Base-by-base conservation (phyloP, 1,140 invertebrate genomes). In the Forficula auricularia region DNA sequence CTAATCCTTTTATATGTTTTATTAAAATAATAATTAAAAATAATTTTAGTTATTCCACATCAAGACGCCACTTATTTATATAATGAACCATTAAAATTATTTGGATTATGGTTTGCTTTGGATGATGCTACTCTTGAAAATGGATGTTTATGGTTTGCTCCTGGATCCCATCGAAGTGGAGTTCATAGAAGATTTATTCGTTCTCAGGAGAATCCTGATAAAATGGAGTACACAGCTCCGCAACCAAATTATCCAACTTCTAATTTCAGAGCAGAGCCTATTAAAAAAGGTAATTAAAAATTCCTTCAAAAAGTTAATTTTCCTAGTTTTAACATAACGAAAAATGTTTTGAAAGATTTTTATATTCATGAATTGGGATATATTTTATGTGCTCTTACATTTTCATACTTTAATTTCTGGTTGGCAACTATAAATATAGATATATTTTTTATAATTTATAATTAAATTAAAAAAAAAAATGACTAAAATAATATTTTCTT, bases 81-180 rank as follows among this genome's bases (percentile, higher is more conserved):
- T 50, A 87, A 84, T 0, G 81, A 78, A 43, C 88, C 76, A 13
- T 60, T 71, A 19, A 72, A 72, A 12, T 66, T 81, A 1, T 60
- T 89, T 10, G 91, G 92, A 2, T 80, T 95, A 54, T 98, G 94
- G 94, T 80, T 97, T 36, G 85, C 94, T 2, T 60, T 97, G 1
- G 89, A 97, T 53, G 87, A 96, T 54, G 83, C 88, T 2, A 91
- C 79, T 0, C 39, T 75, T 8, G 79, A 95, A 54, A 98, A 98
- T 58, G 92, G 94, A 6, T 98, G 94, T 56, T 66, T 98, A 3
- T 88, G 82, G 75, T 87, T 95, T 56, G 75, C 83, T 1, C 79
- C 79, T 33, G 87, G 87, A 1, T 96, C 91, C 0, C 92, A 98
- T 56, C 80, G 79, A 58, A 75, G 76, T 50, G 79, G 75, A 1